A percentile compares a stretch with the other conserved stretches of the same genome.
phyloP scores from a whole-genome alignment of 2,113 vertebrate species.

The Carollia perspicillata region DNA sequence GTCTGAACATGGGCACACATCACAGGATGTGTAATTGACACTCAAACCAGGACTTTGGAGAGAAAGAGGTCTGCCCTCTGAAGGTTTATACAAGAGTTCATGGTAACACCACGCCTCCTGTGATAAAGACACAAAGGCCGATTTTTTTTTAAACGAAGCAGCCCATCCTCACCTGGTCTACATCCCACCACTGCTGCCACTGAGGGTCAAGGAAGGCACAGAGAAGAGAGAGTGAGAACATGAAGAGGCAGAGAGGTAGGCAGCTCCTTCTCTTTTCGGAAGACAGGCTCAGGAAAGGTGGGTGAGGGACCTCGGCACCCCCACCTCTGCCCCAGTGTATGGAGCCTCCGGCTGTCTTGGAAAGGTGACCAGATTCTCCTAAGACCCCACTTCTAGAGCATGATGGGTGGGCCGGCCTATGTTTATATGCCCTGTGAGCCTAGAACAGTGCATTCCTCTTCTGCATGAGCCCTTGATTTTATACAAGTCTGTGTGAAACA shows the following conservation, averaged over 20 bases:
- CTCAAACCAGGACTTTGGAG: neutral
- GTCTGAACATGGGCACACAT: neutral
- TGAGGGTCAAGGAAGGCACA: neutral
- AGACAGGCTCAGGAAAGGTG: neutral
- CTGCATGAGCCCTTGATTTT: neutral
- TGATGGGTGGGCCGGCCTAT: rapidly evolving
- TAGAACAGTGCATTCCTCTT: neutral
- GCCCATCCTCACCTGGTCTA: neutral
- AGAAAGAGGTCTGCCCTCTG: neutral
- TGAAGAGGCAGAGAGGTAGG: neutral
- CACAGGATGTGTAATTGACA: neutral
- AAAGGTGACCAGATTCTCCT: neutral
- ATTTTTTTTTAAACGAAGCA: neutral
- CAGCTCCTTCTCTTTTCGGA: neutral
- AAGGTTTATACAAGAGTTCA: neutral
- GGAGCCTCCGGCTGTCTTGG: neutral
- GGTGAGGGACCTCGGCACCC: neutral
- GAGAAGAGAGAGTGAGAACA: neutral
- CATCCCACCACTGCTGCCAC: neutral
- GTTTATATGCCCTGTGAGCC: neutral
- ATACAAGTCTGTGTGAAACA: neutral
- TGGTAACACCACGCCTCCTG: neutral
- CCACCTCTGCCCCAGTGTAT: no score
- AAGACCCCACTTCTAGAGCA: neutral
- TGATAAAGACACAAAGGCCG: neutral